Evolutionary conservation across 2,797 vertebrate genomes (phyloP), one percentile per base, ranked within the genome.

Genomic region (Mormyrus proboscirostris): DNA sequence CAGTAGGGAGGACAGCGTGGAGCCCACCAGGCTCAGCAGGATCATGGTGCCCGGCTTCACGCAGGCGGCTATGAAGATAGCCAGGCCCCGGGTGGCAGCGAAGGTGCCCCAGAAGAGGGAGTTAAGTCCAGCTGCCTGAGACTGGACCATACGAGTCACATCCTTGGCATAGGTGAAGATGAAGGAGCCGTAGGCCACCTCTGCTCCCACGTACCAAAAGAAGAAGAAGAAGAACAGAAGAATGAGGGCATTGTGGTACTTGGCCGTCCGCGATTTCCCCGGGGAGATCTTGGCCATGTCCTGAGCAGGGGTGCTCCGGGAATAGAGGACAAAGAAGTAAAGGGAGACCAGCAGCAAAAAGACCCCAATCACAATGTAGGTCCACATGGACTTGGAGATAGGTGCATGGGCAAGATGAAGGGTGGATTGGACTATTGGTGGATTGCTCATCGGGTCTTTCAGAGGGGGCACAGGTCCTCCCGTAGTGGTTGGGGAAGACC

Each of bases 81-180:
- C 97, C 41, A 96, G 86, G 0, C 96, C 98, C 4, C 98, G 94
- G 90, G 93, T 96, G 19, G 94, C 90, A 0, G 98, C 98, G 1
- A 99, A 99, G 0, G 95, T 19, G 0, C 95, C 98, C 98, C 98
- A 99, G 95, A 99, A 99, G 76, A 98, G 65, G 0, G 98, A 97
- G 93, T 99, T 99, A 69, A 99, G 88, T 8, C 96, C 96, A 0
- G 98, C 97, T 0, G 98, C 97, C 90, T 97, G 92, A 0, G 89
- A 89, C 83, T 95, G 91, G 0, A 90, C 89, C 97, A 99, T 96
- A 8, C 65, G 53, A 0, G 89, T 94, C 0, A 95, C 96, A 51
- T 94, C 95, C 88, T 95, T 95, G 0, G 96, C 97, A 0, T 96
- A 98, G 12, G 96, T 98, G 87, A 97, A 99, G 41, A 99, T 92